Evolutionary conservation across 2,113 vertebrate genomes (phyloP), one percentile per base, ranked within the genome.

Genomic region (Hippocampus zosterae): DNA sequence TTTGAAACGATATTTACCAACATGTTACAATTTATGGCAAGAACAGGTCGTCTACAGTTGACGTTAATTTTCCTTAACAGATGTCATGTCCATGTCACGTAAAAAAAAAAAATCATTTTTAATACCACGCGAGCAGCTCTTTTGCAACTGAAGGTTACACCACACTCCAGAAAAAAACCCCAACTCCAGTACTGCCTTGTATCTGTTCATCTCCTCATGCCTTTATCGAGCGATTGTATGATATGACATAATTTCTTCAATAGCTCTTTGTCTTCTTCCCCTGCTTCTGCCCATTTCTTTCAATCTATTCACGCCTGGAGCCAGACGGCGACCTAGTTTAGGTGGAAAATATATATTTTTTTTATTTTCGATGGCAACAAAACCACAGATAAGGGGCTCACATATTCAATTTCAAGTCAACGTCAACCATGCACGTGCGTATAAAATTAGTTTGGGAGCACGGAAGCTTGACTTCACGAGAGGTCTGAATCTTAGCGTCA

Each of bases 271-370:
- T 69, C 27, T 61, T 65, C 61, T 69, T 56, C 33, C 41, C 69
- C 41, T 75, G 10, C 8, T 75, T 65, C n/a, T 63, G 73, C 66
- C 70, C n/a, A 70, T 64, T n/a, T 76, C 65, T 66, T 65, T 76
- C 72, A 48, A 57, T 83, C 67, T 78, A 44, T 59, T 40, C 68
- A 76, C 73, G 88, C 90, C 90, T 40, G 67, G 65, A 91, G 91
- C 86, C 68, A 88, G 67, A 71, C 75, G 76, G 65, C 89, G 90
- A 69, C 91, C 89, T 90, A 91, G 81, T 87, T 92, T 13, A 80
- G 46, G 56, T 63, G 59, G 82, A 81, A 80, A 88, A 79, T 81
- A 85, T 87, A 23, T 52, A 2, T 50, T 87, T 42, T 42, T 42
- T 42, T 44, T 37, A 7, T 90, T 81, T 73, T 81, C 81, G 67